phyloP scores from a whole-genome alignment of 2,888 invertebrate genomes.

The Prosopocoilus inquinatus region DNA sequence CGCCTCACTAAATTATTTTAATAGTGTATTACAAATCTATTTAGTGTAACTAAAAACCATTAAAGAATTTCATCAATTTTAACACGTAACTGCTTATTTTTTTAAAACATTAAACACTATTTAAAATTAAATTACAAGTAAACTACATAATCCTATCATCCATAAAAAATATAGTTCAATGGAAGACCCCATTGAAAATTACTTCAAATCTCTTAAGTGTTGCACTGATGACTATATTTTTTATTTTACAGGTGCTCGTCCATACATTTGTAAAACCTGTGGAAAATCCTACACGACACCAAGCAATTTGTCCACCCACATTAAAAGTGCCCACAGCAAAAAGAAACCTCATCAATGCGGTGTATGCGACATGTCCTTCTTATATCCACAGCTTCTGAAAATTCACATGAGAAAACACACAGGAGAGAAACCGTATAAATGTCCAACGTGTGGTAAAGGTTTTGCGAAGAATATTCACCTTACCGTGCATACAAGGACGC shows the following conservation, averaged over 20 bases:
- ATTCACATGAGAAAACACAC: constrained; percentile 39
- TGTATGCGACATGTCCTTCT: constrained; percentile 35
- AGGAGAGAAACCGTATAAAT: constrained; percentile 37
- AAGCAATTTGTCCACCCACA: constrained; percentile 36
- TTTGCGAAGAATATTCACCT: constrained; percentile 39
- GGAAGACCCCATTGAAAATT: too few species aligned
- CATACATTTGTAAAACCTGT: constrained; percentile 36
- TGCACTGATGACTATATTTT: neutral
- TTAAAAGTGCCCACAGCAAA: constrained; percentile 32
- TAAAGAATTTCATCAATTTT: too few species aligned
- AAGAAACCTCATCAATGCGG: constrained; percentile 36
- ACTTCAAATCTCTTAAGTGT: neutral
- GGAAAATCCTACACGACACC: constrained; percentile 38
- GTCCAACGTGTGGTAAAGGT: constrained; percentile 32
- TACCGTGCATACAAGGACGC: constrained; percentile 34
- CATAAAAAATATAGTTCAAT: too few species aligned
- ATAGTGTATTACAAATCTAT: too few species aligned
- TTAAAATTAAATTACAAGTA: too few species aligned
- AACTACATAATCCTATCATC: too few species aligned
- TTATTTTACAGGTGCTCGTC: constrained; percentile 26
- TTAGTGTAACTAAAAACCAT: too few species aligned
- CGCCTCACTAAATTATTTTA: too few species aligned
- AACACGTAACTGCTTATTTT: too few species aligned
- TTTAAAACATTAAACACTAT: too few species aligned
- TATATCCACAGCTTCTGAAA: constrained; percentile 34